Evolutionary conservation across 2,797 vertebrate genomes (phyloP).

Genomic region (Muscicapa striata): DNA sequence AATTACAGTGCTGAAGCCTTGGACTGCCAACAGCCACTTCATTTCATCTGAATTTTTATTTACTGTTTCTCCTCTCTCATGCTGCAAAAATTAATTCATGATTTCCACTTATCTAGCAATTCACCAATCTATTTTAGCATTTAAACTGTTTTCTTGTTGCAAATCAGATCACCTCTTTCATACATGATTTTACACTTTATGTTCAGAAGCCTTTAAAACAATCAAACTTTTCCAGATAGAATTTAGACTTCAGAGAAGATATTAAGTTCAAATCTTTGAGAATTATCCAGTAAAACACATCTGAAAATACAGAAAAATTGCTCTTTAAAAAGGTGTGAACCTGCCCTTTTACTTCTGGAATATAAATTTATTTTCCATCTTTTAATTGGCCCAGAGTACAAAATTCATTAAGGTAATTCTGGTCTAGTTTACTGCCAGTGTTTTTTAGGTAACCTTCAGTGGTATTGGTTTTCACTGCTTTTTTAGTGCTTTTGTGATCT

Average conservation of each 20-base stretch:
- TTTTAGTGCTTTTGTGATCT: neutral
- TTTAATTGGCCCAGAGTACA: neutral
- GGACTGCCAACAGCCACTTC: neutral
- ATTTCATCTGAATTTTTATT: neutral
- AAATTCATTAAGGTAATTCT: neutral
- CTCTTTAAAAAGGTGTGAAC: neutral
- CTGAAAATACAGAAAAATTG: neutral
- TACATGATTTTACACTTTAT: neutral
- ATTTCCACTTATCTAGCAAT: neutral
- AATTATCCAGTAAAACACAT: neutral
- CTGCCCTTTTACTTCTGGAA: neutral
- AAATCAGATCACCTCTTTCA: neutral
- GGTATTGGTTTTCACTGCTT: neutral
- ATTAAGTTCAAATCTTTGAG: neutral
- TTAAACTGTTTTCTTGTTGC: neutral
- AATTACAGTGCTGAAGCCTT: neutral
- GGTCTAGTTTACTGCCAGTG: neutral
- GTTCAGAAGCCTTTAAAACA: neutral
- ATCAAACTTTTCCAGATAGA: neutral
- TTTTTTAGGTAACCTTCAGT: neutral
- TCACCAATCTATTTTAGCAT: neutral
- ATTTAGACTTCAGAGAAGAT: neutral
- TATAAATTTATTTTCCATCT: neutral
- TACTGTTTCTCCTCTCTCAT: neutral
- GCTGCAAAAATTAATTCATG: neutral